These are phyloP conservation scores for Columba guinea DNA, from an alignment of 2,797 vertebrate species.

Conservation along the genomic window DNA sequence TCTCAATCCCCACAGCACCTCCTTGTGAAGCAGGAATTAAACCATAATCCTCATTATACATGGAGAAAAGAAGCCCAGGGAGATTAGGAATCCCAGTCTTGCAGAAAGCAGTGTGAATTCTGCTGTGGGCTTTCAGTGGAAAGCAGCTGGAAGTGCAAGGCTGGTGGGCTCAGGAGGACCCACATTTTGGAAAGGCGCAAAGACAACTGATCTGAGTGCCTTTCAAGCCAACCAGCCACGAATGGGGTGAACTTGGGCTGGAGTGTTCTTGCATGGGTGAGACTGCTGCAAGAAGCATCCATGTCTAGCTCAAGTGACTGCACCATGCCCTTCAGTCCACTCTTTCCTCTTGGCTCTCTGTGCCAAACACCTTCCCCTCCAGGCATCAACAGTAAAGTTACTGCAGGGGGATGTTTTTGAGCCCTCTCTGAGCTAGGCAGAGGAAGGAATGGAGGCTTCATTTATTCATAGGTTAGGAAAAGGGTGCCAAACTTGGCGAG, in stretches of 20 bases:
- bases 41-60: conserved; percentile 26
- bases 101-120: background rate
- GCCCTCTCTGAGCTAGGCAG: background rate
- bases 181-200: background rate
- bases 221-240: background rate
- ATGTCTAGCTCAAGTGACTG: background rate
- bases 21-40: conserved; percentile 54
- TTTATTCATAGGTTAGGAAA: background rate
- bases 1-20: conserved; percentile 30
- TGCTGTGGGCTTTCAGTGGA: background rate
- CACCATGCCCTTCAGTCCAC: background rate
- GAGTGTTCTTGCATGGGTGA: fast-evolving
- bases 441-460: background rate
- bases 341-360: background rate
- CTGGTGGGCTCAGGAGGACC: background rate
- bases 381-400: background rate
- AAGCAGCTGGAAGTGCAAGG: background rate
- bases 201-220: too few species aligned
- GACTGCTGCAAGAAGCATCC: background rate
- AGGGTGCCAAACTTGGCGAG: too few species aligned
- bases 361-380: background rate
- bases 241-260: background rate
- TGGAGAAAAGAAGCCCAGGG: background rate
- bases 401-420: background rate
- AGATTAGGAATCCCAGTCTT: conserved; percentile 9